A percentile compares a stretch with the other conserved stretches of the same genome.
These are phyloP conservation scores for Semicossyphus pulcher DNA, from an alignment of 2,113 vertebrate genomes.

Conservation along the genomic window DNA sequence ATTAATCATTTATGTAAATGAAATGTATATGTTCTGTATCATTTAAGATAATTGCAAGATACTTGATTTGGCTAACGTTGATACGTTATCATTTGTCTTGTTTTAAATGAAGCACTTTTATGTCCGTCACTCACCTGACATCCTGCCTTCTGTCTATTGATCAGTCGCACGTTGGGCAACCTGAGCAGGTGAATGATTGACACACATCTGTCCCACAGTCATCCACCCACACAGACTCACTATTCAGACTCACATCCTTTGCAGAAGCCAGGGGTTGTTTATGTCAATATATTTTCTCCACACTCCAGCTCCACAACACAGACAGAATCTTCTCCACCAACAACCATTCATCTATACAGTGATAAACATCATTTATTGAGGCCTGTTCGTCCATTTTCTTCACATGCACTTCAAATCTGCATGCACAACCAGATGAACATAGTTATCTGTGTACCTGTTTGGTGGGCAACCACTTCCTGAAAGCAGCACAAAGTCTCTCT, in stretches of 20 bases:
- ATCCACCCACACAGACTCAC: slow-evolving; percentile 9
- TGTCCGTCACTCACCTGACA: slow-evolving; percentile 62
- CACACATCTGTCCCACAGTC: slow-evolving; percentile 2
- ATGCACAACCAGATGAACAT: slow-evolving; percentile 27
- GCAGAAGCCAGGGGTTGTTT: slow-evolving; percentile 13
- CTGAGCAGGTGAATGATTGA: slow-evolving; percentile 23
- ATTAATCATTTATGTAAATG: not conserved
- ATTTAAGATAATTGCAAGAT: too few relatives aligned
- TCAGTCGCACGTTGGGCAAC: not conserved
- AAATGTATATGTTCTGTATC: too few relatives aligned
- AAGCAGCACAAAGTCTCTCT: slow-evolving; percentile 11
- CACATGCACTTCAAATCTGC: slow-evolving; percentile 6
- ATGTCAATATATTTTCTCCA: not conserved
- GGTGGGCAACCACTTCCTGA: slow-evolving; percentile 42
- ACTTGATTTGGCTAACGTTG: too few relatives aligned
- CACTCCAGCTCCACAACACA: slow-evolving; percentile 29
- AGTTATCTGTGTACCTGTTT: slow-evolving; percentile 9
- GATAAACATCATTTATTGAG: slow-evolving; percentile 46
- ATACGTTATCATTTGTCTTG: too few relatives aligned
- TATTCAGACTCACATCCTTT: slow-evolving; percentile 14
- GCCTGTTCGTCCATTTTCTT: not conserved
- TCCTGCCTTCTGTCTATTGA: slow-evolving; percentile 47
- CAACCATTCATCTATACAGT: not conserved
- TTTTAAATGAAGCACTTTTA: not conserved
- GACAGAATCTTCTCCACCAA: slow-evolving; percentile 3